A percentile compares a stretch with the other conserved stretches of the same genome.
phyloP scores from a whole-genome alignment of 2,797 vertebrate genomes.

The Coregonus ussuriensis region DNA sequence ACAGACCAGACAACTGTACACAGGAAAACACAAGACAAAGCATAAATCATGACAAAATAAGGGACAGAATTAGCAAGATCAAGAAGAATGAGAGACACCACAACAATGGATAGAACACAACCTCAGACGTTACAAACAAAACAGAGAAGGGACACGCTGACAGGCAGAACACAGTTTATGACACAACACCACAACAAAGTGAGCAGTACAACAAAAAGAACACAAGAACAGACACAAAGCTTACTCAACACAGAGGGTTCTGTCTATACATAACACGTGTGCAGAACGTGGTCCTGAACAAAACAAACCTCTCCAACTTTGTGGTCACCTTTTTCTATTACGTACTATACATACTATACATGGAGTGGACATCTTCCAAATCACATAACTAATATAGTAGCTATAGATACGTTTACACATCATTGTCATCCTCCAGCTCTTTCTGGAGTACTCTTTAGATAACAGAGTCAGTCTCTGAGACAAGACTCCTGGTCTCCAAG shows the following conservation, averaged over 20 bases:
- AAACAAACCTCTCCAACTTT: conserved; percentile 52
- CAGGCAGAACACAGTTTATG: conserved; percentile 49
- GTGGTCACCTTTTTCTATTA: conserved; percentile 37
- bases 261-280: conserved; percentile 48
- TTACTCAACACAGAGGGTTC: conserved; percentile 22
- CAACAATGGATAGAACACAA: conserved; percentile 36
- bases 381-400: conserved; percentile 4
- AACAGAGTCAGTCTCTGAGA: conserved; percentile 54
- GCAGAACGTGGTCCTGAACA: conserved; percentile 53
- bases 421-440: not conserved
- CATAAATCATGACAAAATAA: conserved; percentile 34
- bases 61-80: not conserved
- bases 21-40: conserved; percentile 37
- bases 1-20: not conserved
- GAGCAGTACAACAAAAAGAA: conserved; percentile 40
- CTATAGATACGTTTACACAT: not conserved
- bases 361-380: not conserved
- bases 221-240: conserved; percentile 25
- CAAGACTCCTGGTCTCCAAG: conserved; percentile 44
- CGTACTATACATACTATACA: not conserved
- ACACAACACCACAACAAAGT: conserved; percentile 50
- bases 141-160: conserved; percentile 39
- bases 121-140: conserved; percentile 41
- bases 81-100: conserved; percentile 18
- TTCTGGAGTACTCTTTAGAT: conserved; percentile 41